These are phyloP conservation scores for Xestia rhomboidea DNA, from an alignment of 2,888 invertebrate species.

Conservation along the genomic window DNA sequence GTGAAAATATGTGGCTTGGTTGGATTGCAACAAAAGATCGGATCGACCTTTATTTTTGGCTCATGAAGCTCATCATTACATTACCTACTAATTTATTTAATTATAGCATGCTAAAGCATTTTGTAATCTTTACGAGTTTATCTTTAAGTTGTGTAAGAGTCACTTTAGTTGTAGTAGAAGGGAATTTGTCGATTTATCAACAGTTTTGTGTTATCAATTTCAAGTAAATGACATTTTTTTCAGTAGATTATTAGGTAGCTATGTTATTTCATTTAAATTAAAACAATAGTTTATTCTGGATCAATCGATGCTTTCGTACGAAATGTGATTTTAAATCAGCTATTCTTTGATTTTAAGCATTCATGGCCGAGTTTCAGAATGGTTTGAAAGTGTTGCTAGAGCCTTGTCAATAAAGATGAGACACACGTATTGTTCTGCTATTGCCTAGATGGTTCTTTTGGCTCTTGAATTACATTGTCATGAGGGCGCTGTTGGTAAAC, in stretches of 20 bases:
- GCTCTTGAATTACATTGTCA: background rate
- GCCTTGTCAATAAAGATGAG: constrained; percentile 15
- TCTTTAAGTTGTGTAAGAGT: constrained; percentile 11
- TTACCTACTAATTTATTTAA: constrained; percentile 31
- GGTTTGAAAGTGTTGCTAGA: constrained; percentile 18
- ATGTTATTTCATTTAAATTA: background rate
- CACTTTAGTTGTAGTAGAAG: constrained; percentile 6
- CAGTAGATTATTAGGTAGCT: constrained; percentile 32
- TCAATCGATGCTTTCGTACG: constrained; percentile 2
- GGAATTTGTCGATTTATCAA: background rate
- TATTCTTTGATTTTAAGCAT: background rate
- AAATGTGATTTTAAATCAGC: constrained; percentile 24
- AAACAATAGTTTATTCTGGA: background rate
- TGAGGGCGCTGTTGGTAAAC: background rate
- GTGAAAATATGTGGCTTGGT: constrained; percentile 14
- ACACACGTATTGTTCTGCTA: constrained; percentile 20
- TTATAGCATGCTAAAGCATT: constrained; percentile 37
- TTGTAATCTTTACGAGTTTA: constrained; percentile 19
- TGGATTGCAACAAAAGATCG: constrained; percentile 23
- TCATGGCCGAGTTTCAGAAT: background rate
- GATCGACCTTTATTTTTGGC: constrained; percentile 22
- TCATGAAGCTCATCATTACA: constrained; percentile 29
- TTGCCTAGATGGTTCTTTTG: background rate
- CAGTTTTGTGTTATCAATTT: constrained; percentile 12
- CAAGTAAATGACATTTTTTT: background rate